These are phyloP conservation scores for Narcine bancroftii DNA, from an alignment of 2,113 vertebrate species.

Conservation along the genomic window DNA sequence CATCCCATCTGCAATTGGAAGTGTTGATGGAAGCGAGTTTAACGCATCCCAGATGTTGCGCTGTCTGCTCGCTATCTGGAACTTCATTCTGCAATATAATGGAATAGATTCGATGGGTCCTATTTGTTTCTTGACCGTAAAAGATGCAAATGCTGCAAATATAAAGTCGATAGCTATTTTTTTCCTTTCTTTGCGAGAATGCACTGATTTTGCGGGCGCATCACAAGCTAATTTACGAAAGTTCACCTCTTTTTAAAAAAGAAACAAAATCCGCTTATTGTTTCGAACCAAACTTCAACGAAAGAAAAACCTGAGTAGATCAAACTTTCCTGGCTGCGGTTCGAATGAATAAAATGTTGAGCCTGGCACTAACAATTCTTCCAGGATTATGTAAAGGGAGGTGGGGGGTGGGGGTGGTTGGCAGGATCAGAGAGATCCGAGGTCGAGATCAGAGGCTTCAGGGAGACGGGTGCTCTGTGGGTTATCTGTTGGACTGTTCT, in stretches of 20 bases:
- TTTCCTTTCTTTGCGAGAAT: neutral
- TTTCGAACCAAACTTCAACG: neutral
- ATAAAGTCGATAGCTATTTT: neutral
- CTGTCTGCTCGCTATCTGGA: neutral
- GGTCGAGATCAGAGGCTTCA: neutral
- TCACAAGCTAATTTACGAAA: neutral
- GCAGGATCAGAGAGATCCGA: neutral
- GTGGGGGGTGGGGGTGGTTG: too few species aligned
- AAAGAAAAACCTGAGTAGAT: neutral
- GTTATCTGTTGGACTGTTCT: neutral
- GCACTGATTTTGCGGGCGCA: neutral
- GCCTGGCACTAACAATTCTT: neutral
- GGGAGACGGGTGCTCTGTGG: neutral
- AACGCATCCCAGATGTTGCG: slow-evolving; percentile 7
- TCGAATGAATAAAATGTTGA: too few species aligned
- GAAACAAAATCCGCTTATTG: neutral
- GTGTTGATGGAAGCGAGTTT: slow-evolving; percentile 32
- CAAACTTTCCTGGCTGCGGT: too few species aligned
- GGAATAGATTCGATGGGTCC: neutral
- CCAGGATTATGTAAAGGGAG: neutral
- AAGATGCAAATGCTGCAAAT: neutral
- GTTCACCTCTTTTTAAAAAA: too few species aligned
- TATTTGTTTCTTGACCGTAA: neutral
- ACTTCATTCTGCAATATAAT: neutral
- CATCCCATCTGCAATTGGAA: slow-evolving; percentile 30